Conservation (phyloP, 2,113 vertebrate genomes). For the Diglossa brunneiventris region DNA sequence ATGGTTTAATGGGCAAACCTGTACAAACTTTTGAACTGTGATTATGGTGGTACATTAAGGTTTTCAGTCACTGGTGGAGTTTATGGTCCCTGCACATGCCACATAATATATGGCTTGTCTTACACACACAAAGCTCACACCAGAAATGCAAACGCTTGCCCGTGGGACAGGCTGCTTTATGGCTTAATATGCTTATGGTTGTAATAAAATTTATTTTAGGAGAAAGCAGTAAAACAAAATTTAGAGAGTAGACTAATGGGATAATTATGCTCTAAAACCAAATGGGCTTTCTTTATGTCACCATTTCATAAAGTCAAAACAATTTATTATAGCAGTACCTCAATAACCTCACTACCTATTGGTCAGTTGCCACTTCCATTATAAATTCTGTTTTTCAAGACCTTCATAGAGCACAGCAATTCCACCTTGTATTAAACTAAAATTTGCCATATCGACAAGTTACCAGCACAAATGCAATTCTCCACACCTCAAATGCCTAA, state of each 20-base stretch:
- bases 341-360: neutral
- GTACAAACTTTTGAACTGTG: neutral
- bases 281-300: conserved; percentile 32
- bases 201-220: conserved; percentile 60
- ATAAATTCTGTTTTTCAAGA: conserved; percentile 14
- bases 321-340: neutral
- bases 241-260: conserved; percentile 48
- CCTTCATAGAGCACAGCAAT: neutral
- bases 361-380: conserved; percentile 4
- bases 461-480: neutral
- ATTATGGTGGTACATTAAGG: neutral
- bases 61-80: neutral
- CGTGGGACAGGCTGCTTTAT: neutral
- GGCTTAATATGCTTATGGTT: conserved; percentile 16
- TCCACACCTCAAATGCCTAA: neutral
- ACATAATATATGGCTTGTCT: neutral
- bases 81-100: neutral
- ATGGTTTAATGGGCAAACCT: neutral
- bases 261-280: conserved; percentile 58
- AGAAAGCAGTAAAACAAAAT: conserved; percentile 62
- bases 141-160: conserved; percentile 11
- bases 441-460: neutral
- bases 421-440: neutral
- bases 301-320: neutral
- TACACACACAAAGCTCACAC: neutral